Evolutionary conservation across 2,888 invertebrate genomes (phyloP).

Genomic region (Dysmachus trigonus): DNA sequence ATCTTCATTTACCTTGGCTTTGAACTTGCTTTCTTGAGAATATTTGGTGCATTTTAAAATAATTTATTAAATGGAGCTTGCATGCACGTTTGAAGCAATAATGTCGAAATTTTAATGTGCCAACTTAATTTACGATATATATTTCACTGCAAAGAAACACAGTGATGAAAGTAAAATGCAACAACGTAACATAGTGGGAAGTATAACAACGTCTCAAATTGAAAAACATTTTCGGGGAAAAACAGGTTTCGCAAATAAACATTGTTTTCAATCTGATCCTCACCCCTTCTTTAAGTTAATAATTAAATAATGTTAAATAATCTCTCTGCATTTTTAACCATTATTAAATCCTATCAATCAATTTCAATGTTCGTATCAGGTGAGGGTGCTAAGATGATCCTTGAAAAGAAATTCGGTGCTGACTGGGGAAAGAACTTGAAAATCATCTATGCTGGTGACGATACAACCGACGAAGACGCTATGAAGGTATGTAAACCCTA

Average conservation of each 20-base stretch:
- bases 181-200: background rate
- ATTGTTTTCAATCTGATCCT: no score
- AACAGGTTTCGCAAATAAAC: no score
- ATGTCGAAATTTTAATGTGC: background rate
- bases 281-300: no score
- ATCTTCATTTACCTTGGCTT: background rate
- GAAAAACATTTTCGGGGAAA: no score
- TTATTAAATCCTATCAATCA: background rate
- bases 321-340: background rate
- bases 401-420: slow-evolving; percentile 79
- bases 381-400: slow-evolving; percentile 78
- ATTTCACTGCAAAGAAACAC: background rate
- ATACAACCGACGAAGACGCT: slow-evolving; percentile 89
- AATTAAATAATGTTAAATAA: background rate
- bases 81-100: background rate
- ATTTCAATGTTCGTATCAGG: slow-evolving; percentile 54
- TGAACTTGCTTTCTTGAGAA: background rate
- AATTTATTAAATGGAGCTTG: background rate
- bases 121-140: background rate
- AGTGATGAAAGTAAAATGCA: background rate
- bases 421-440: slow-evolving; percentile 80
- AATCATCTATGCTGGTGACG: slow-evolving; percentile 88
- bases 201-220: background rate
- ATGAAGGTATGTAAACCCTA: slow-evolving; percentile 72
- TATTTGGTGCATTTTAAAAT: background rate